A percentile compares a stretch with the other conserved stretches of the same genome.
These are phyloP conservation scores for Drosophila pandora DNA, from an alignment of 1,140 invertebrate genomes.

Conservation along the genomic window DNA sequence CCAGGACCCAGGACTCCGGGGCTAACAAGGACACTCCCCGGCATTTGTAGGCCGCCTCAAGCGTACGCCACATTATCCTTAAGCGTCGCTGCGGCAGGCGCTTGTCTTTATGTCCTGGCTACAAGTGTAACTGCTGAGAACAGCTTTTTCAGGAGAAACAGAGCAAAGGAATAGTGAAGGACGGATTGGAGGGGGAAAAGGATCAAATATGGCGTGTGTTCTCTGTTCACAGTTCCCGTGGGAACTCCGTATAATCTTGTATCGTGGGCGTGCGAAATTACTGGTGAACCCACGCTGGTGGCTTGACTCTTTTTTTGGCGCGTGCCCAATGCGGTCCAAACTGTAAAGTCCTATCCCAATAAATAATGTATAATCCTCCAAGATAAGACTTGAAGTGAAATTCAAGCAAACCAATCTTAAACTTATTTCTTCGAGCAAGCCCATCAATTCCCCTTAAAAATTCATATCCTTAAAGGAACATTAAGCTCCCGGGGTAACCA, in stretches of 20 bases:
- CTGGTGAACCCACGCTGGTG: slow-evolving; percentile 15
- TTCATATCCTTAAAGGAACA: slow-evolving; percentile 22
- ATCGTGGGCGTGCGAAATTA: slow-evolving; percentile 65
- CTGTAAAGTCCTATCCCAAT: not conserved
- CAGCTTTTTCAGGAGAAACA: slow-evolving; percentile 48
- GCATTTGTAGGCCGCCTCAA: slow-evolving; percentile 43
- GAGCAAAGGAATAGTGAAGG: not conserved
- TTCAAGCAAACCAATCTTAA: not conserved
- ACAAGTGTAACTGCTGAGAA: slow-evolving; percentile 66
- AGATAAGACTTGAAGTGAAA: not conserved
- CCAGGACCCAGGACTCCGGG: not conserved
- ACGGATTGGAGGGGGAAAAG: slow-evolving; percentile 8
- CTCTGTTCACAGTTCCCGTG: slow-evolving; percentile 59
- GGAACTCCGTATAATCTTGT: slow-evolving; percentile 51
- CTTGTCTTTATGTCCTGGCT: slow-evolving; percentile 50
- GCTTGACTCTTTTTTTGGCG: slow-evolving; percentile 10
- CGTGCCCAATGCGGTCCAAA: not conserved
- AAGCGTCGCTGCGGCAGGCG: slow-evolving; percentile 64
- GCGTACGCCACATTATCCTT: slow-evolving; percentile 76
- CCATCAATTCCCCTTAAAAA: slow-evolving; percentile 43
- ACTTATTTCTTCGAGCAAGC: not conserved
- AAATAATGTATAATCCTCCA: not conserved
- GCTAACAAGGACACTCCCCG: slow-evolving; percentile 60
- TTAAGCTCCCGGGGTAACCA: slow-evolving; percentile 9
- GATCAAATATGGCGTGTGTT: slow-evolving; percentile 40